Evolutionary conservation across 2,888 invertebrate genomes (phyloP).

Genomic region (Zele albiditarsus): DNA sequence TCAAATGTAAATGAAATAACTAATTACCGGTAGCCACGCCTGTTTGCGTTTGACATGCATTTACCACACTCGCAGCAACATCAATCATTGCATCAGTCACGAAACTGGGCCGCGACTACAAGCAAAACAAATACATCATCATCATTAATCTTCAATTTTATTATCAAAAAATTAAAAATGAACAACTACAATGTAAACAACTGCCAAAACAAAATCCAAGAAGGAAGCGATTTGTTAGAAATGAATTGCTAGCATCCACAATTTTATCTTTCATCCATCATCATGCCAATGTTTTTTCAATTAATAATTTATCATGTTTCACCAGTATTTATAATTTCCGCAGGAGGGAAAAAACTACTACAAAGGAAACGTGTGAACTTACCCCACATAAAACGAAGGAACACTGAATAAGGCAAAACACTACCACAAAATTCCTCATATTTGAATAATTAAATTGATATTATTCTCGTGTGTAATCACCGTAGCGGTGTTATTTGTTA

Average conservation of each 20-base stretch:
- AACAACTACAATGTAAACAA: neutral
- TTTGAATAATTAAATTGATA: constrained; percentile 18
- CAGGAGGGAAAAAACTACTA: too few species aligned
- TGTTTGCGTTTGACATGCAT: constrained; percentile 67
- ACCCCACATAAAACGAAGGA: constrained; percentile 59
- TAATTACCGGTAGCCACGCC: constrained; percentile 65
- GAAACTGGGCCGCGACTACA: constrained; percentile 65
- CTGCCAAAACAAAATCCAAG: neutral
- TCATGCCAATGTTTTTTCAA: too few species aligned
- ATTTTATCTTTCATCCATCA: too few species aligned
- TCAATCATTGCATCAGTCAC: constrained; percentile 68
- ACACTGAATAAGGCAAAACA: constrained; percentile 53
- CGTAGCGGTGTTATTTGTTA: neutral
- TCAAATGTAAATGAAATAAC: constrained; percentile 23
- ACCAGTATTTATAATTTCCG: neutral
- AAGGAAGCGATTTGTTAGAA: too few species aligned
- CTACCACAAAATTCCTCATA: constrained; percentile 54
- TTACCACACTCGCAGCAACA: constrained; percentile 66
- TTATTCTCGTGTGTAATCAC: neutral
- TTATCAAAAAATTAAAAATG: neutral
- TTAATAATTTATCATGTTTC: too few species aligned
- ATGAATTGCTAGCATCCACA: too few species aligned
- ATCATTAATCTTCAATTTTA: constrained; percentile 10
- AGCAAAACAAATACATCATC: constrained; percentile 38
- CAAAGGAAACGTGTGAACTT: constrained; percentile 41